These are phyloP conservation scores for Grammomys surdaster DNA, from an alignment of 2,113 vertebrate genomes.

Conservation along the genomic window DNA sequence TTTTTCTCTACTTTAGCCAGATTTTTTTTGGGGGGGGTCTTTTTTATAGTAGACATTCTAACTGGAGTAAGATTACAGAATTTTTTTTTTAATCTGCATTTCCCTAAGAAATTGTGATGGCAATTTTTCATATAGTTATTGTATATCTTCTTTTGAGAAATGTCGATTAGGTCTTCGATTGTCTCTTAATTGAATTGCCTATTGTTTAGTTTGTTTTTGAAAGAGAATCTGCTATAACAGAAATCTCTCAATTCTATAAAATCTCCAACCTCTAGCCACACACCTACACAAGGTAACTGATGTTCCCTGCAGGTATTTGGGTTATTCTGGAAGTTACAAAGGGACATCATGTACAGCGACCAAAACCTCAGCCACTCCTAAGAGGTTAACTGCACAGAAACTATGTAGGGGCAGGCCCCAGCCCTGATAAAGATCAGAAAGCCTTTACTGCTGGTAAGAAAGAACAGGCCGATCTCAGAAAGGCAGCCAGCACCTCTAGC, in stretches of 20 bases:
- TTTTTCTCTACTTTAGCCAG: background rate
- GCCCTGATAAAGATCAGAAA: slow-evolving; percentile 57
- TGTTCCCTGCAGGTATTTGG: background rate
- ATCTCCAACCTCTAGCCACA: background rate
- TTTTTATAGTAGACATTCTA: background rate
- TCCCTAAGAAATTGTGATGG: background rate
- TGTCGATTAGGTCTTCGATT: background rate
- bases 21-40: background rate
- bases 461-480: slow-evolving; percentile 41
- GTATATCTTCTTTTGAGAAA: background rate
- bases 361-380: background rate
- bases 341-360: background rate
- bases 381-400: slow-evolving; percentile 51
- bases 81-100: background rate
- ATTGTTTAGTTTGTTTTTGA: background rate
- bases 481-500: background rate
- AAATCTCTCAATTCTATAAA: background rate
- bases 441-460: slow-evolving; percentile 28
- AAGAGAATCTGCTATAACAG: background rate
- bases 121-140: background rate
- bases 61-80: background rate
- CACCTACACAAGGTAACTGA: background rate
- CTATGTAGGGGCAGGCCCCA: background rate
- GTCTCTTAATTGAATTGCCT: background rate
- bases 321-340: slow-evolving; percentile 3